Percentiles rank a stretch among this genome's conserved stretches.
Conservation (phyloP, 1,140 invertebrate species). For the Anastrepha ludens region DNA sequence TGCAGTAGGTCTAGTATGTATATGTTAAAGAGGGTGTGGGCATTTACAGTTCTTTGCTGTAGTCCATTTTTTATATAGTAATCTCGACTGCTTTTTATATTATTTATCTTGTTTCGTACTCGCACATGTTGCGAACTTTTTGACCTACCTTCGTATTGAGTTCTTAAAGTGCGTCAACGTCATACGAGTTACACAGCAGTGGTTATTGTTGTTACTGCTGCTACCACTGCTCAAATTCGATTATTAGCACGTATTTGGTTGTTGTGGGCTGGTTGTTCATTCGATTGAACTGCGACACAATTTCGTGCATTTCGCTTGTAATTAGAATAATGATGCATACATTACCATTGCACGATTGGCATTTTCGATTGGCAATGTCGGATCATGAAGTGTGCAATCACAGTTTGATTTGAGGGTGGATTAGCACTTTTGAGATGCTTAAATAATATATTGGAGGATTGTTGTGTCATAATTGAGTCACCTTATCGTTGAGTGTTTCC, state of each 20-base stretch:
- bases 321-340: conserved; percentile 33
- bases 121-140: too few species aligned
- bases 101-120: too few species aligned
- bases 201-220: neutral
- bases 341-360: conserved; percentile 10
- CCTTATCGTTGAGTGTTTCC: neutral
- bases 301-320: conserved; percentile 42
- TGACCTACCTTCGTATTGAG: too few species aligned
- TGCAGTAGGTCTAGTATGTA: too few species aligned
- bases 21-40: too few species aligned
- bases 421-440: conserved; percentile 8
- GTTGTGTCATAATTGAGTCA: neutral
- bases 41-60: too few species aligned
- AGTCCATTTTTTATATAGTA: too few species aligned
- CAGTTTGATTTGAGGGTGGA: too few species aligned
- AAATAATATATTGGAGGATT: neutral
- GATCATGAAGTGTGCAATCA: neutral
- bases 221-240: neutral
- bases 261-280: neutral
- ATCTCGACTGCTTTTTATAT: too few species aligned
- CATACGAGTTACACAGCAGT: too few species aligned
- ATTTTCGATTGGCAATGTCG: neutral
- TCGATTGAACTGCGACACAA: conserved; percentile 19
- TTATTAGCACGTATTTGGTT: neutral
- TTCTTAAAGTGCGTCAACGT: too few species aligned